Evolutionary conservation across 2,888 invertebrate genomes (phyloP).

Genomic region (Nebria salina): DNA sequence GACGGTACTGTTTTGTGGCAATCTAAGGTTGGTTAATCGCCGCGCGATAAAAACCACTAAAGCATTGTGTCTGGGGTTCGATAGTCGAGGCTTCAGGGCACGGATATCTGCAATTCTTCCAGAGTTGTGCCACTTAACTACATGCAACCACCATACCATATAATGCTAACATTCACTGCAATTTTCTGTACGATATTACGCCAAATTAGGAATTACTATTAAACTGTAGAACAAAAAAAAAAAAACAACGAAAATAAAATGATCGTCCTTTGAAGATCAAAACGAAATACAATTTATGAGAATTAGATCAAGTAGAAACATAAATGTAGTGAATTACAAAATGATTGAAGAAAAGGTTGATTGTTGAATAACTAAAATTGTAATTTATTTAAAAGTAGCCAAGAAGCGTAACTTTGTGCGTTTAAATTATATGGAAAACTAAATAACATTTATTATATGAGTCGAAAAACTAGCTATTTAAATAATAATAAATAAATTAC

Average conservation of each 20-base stretch:
- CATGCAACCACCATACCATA: slow-evolving; percentile 10
- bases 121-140: slow-evolving; percentile 5
- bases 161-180: neutral
- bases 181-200: neutral
- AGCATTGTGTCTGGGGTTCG: slow-evolving; percentile 19
- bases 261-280: neutral
- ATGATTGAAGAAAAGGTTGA: neutral
- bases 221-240: neutral
- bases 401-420: neutral
- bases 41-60: neutral
- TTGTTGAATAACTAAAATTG: neutral
- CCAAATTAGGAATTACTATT: neutral
- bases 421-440: neutral
- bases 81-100: slow-evolving; percentile 14
- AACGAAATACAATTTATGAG: too few relatives aligned
- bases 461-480: too few relatives aligned
- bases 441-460: neutral
- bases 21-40: neutral
- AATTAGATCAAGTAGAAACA: too few relatives aligned
- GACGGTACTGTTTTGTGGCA: slow-evolving; percentile 6
- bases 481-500: neutral
- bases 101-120: slow-evolving; percentile 34
- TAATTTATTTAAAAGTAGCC: too few relatives aligned
- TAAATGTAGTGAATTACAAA: too few relatives aligned
- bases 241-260: neutral